Percentiles rank a stretch among this genome's conserved stretches.
phyloP scores from a whole-genome alignment of 2,113 vertebrate species.

The Sander lucioperca region DNA sequence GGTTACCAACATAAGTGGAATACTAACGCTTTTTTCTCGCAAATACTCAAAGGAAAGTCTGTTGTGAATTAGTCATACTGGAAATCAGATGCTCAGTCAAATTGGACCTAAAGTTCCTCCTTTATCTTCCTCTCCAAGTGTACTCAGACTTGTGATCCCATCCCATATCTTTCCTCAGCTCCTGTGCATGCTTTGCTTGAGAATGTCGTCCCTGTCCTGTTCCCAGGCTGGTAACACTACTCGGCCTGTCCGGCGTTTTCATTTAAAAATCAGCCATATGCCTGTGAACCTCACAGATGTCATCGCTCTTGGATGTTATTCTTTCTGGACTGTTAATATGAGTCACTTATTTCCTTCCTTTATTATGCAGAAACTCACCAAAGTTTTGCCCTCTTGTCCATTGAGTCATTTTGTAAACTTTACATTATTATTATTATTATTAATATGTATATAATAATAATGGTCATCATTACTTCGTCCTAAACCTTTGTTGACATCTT shows the following conservation, averaged over 20 bases:
- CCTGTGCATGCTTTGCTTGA: slow-evolving; percentile 70
- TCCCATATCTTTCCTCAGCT: slow-evolving; percentile 48
- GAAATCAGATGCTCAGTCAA: slow-evolving; percentile 62
- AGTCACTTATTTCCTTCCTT: slow-evolving; percentile 6
- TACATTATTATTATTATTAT: neutral
- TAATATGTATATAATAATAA: no score
- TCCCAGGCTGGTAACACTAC: slow-evolving; percentile 53
- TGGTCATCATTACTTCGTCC: neutral
- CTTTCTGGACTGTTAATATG: slow-evolving; percentile 4
- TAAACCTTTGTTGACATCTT: neutral
- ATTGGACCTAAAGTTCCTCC: slow-evolving; percentile 35
- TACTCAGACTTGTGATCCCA: slow-evolving; percentile 46
- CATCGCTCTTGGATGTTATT: slow-evolving; percentile 11
- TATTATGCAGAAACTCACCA: neutral
- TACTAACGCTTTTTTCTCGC: neutral
- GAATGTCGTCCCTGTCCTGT: slow-evolving; percentile 56
- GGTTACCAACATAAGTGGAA: slow-evolving; percentile 21
- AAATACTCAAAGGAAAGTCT: slow-evolving; percentile 38
- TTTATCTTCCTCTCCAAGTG: slow-evolving; percentile 44
- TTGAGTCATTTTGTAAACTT: neutral
- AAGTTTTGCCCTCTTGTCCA: neutral
- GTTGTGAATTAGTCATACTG: slow-evolving; percentile 43
- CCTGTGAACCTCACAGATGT: slow-evolving; percentile 33
- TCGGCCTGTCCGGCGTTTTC: slow-evolving; percentile 2
- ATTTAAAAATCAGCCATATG: slow-evolving; percentile 44